A percentile compares a stretch with the other conserved stretches of the same genome.
Evolutionary conservation across 2,888 invertebrate genomes (phyloP).

Genomic region (Harpalus rufipes): DNA sequence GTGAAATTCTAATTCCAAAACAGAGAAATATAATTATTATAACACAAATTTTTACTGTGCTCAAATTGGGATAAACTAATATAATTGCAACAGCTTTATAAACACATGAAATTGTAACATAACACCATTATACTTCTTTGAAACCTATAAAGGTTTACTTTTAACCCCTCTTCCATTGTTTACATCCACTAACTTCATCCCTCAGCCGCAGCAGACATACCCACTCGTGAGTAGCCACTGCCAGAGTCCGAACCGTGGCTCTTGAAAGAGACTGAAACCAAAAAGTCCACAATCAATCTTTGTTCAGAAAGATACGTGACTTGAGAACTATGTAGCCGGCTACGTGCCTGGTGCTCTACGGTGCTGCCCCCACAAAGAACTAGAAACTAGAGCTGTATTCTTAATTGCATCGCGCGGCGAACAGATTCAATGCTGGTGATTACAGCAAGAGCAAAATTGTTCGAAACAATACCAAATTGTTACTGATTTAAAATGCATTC

Average conservation of each 20-base stretch:
- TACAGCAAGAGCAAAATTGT: constrained; percentile 33
- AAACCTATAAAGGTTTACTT: background rate
- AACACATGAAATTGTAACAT: background rate
- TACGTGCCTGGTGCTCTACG: constrained; percentile 40
- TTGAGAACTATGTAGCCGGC: constrained; percentile 58
- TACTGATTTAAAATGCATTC: constrained; percentile 16
- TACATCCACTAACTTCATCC: constrained; percentile 43
- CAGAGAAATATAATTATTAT: too few species aligned
- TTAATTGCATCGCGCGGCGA: constrained; percentile 43
- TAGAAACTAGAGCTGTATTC: constrained; percentile 35
- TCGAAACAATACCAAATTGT: constrained; percentile 31
- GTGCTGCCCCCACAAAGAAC: constrained; percentile 36
- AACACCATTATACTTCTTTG: background rate
- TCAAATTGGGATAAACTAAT: background rate
- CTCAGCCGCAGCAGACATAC: background rate
- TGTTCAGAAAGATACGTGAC: constrained; percentile 59
- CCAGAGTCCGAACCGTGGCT: background rate
- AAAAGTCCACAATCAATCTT: constrained; percentile 64
- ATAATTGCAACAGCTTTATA: background rate
- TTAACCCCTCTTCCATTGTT: background rate
- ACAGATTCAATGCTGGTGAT: constrained; percentile 46
- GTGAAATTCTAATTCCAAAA: too few species aligned
- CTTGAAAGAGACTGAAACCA: constrained; percentile 52
- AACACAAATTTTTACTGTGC: too few species aligned
- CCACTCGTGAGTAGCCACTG: constrained; percentile 11